A percentile compares a stretch with the other conserved stretches of the same genome.
Evolutionary conservation across 2,797 vertebrate genomes (phyloP).

Genomic region (Catostomus latipinnis): DNA sequence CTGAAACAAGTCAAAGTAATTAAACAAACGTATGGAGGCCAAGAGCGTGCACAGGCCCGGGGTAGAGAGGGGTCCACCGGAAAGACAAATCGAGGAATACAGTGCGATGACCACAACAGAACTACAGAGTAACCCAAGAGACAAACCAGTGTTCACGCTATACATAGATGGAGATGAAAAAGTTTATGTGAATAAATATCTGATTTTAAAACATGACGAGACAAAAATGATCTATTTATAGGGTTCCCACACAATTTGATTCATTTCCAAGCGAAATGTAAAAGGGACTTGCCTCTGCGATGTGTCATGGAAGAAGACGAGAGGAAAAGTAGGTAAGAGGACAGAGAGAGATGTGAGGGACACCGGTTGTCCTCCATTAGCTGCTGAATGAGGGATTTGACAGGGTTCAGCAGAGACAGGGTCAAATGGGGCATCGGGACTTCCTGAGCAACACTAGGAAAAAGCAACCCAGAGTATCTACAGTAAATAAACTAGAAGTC

Average conservation of each 20-base stretch:
- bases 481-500: background rate
- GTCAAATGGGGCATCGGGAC: constrained; percentile 70
- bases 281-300: constrained; percentile 83
- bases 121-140: no score
- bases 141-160: no score
- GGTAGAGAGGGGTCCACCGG: background rate
- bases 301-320: constrained; percentile 85
- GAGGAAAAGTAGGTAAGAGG: constrained; percentile 82
- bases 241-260: no score
- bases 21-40: background rate
- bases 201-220: no score
- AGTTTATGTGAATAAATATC: no score
- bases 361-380: constrained; percentile 88
- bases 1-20: constrained; percentile 18
- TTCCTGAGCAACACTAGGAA: constrained; percentile 61
- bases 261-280: no score
- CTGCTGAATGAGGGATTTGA: constrained; percentile 79
- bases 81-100: background rate
- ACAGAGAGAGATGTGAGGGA: constrained; percentile 83
- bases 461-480: background rate
- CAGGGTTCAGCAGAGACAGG: constrained; percentile 78
- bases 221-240: no score
- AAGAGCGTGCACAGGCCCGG: background rate
- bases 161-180: no score
- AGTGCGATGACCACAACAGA: no score